Conservation (phyloP, 2,797 vertebrate species). For the Limnodromus scolopaceus region DNA sequence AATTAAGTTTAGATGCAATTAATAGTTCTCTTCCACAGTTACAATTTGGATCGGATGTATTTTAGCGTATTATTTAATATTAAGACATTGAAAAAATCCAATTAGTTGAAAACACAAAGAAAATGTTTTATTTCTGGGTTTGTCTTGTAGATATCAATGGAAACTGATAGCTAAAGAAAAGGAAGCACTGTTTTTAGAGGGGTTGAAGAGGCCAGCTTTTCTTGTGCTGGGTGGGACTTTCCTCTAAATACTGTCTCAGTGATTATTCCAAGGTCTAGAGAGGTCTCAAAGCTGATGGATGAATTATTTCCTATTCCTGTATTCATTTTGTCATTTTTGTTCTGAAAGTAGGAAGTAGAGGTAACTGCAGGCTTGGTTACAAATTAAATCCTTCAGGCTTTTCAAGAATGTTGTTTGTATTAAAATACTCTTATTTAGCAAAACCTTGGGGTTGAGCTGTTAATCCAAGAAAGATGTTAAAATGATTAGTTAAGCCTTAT, state of each 20-base stretch:
- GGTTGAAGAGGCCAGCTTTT: neutral
- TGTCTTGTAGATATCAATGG: neutral
- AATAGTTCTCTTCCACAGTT: neutral
- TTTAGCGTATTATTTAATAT: neutral
- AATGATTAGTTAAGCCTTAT: neutral
- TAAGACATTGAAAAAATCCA: neutral
- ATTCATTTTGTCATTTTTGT: neutral
- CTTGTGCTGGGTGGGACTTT: neutral
- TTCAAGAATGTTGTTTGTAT: neutral
- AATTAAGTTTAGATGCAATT: neutral
- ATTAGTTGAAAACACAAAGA: neutral
- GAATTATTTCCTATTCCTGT: slow-evolving; percentile 6
- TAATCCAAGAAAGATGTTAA: neutral
- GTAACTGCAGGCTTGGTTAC: neutral
- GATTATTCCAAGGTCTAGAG: neutral
- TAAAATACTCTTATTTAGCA: neutral
- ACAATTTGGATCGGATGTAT: neutral
- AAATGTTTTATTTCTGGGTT: neutral
- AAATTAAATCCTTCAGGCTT: neutral
- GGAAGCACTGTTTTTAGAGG: neutral
- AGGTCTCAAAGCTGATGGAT: neutral
- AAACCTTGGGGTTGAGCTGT: neutral
- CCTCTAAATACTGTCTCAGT: neutral
- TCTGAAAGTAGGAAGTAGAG: neutral
- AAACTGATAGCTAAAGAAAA: too few relatives aligned